Evolutionary conservation across 2,888 invertebrate genomes (phyloP).

Genomic region (Campopleginae sp.): DNA sequence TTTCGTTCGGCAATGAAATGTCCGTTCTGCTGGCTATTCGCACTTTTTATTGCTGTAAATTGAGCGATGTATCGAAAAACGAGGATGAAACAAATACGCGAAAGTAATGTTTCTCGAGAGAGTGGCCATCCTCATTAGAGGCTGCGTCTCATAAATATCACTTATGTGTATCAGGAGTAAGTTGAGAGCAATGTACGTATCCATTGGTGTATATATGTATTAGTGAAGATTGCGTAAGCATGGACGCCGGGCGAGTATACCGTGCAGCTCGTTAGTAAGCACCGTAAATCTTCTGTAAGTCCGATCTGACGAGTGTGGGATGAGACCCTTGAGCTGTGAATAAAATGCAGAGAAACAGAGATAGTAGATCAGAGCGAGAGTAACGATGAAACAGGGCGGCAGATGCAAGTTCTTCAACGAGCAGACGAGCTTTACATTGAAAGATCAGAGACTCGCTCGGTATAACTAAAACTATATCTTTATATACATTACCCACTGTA

Average conservation of each 20-base stretch:
- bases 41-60: conserved; percentile 8
- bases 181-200: conserved; percentile 52
- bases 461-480: conserved; percentile 2
- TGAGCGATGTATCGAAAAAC: conserved; percentile 23
- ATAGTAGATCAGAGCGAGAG: conserved; percentile 56
- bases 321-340: conserved; percentile 71
- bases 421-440: conserved; percentile 50
- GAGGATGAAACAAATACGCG: conserved; percentile 49
- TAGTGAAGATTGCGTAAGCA: conserved; percentile 64
- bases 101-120: conserved; percentile 45
- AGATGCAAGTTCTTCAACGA: conserved; percentile 27
- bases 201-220: background rate
- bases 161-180: conserved; percentile 72
- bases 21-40: background rate
- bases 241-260: conserved; percentile 68
- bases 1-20: background rate
- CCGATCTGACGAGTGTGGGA: conserved; percentile 74
- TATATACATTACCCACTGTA: background rate
- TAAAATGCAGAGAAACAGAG: conserved; percentile 65
- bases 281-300: conserved; percentile 74
- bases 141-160: conserved; percentile 78
- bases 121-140: conserved; percentile 76
- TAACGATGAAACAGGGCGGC: conserved; percentile 30
- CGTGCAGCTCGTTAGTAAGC: conserved; percentile 74
- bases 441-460: conserved; percentile 40